Percentiles rank a stretch among this genome's conserved stretches.
These are phyloP conservation scores for Serranus cabrilla DNA, from an alignment of 2,797 vertebrate genomes.

Conservation along the genomic window DNA sequence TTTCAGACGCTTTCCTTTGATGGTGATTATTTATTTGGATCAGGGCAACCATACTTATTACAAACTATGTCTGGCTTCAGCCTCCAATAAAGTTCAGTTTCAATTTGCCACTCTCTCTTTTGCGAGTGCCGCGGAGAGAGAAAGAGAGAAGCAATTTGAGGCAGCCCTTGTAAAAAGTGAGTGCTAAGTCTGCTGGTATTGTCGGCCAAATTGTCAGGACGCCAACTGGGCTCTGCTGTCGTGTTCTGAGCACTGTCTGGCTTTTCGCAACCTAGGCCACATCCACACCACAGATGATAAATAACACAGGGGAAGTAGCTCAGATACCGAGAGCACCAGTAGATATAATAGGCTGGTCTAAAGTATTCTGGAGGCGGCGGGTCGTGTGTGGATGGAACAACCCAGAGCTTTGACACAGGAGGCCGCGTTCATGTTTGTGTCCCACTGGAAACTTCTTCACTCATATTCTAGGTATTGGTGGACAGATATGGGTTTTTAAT, in stretches of 20 bases:
- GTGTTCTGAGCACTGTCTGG: slow-evolving; percentile 75
- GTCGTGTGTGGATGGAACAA: no score
- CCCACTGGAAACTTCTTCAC: no score
- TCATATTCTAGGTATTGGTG: no score
- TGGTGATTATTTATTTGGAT: slow-evolving; percentile 82
- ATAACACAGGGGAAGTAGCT: slow-evolving; percentile 30
- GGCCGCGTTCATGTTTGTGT: no score
- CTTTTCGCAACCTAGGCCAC: slow-evolving; percentile 73
- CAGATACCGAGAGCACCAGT: slow-evolving; percentile 3
- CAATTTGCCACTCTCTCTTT: slow-evolving; percentile 79
- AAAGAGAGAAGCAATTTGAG: slow-evolving; percentile 83
- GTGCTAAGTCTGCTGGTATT: slow-evolving; percentile 84
- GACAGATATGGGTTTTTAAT: no score
- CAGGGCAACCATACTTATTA: slow-evolving; percentile 73
- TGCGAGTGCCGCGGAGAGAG: slow-evolving; percentile 66
- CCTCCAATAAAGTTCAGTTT: slow-evolving; percentile 82
- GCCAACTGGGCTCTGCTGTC: slow-evolving; percentile 83
- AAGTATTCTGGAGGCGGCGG: no score
- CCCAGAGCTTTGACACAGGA: no score
- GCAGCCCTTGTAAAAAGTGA: slow-evolving; percentile 83
- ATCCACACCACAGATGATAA: slow-evolving; percentile 32
- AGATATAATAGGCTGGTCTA: background rate
- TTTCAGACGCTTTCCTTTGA: slow-evolving; percentile 77
- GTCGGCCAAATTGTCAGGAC: slow-evolving; percentile 84
- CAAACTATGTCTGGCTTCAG: slow-evolving; percentile 68